Evolutionary conservation across 2,888 invertebrate species (phyloP).

Genomic region (Andricus curvator): DNA sequence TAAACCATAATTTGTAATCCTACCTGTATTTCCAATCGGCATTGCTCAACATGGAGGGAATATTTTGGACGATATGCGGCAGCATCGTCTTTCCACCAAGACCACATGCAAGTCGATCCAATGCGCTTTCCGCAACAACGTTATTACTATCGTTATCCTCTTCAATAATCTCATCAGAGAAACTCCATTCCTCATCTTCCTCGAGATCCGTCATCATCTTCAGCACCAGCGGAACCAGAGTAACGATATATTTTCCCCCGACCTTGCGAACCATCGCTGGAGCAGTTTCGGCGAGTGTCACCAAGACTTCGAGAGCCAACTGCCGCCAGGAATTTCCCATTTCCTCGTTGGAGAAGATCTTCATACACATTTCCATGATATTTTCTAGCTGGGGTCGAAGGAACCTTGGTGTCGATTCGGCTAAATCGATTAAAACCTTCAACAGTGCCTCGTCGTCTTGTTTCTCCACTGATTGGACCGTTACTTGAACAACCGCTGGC

Average conservation of each 20-base stretch:
- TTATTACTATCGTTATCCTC: constrained; percentile 97
- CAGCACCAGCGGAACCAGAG: constrained; percentile 90
- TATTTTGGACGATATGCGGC: constrained; percentile 90
- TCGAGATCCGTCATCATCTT: constrained; percentile 97
- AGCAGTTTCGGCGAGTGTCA: constrained; percentile 94
- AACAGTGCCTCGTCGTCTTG: constrained; percentile 94
- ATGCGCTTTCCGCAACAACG: constrained; percentile 96
- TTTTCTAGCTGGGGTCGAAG: constrained; percentile 91
- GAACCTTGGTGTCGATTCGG: constrained; percentile 95
- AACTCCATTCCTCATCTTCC: constrained; percentile 93
- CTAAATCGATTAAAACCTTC: constrained; percentile 95
- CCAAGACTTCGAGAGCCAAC: constrained; percentile 92
- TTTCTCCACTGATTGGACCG: constrained; percentile 90
- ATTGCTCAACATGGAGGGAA: constrained; percentile 92
- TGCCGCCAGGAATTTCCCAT: constrained; percentile 92
- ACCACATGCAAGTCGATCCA: constrained; percentile 98
- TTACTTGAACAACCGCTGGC: constrained; percentile 87
- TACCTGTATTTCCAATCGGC: constrained; percentile 90
- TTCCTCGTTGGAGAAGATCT: constrained; percentile 81
- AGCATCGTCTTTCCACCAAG: constrained; percentile 96
- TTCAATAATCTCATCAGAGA: constrained; percentile 91
- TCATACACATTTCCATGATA: constrained; percentile 93
- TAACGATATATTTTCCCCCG: constrained; percentile 89
- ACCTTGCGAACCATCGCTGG: constrained; percentile 98
- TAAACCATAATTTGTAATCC: not conserved